These are phyloP conservation scores for Otocyon megalotis DNA, from an alignment of 2,113 vertebrate species.

Conservation along the genomic window DNA sequence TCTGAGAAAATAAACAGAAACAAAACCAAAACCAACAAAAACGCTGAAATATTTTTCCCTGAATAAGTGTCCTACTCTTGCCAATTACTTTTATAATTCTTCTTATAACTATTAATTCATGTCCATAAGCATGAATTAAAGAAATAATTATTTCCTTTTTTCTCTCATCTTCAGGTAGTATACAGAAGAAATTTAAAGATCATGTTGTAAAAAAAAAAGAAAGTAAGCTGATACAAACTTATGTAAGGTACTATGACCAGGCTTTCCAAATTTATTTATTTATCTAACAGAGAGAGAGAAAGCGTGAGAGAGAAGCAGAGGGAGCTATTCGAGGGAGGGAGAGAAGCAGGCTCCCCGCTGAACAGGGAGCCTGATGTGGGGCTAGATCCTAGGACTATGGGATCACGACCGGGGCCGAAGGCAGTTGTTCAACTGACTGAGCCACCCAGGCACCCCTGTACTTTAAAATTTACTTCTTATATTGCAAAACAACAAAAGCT, in stretches of 20 bases:
- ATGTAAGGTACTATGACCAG: background rate
- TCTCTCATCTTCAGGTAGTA: background rate
- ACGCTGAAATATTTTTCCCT: background rate
- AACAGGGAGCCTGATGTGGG: too few relatives aligned
- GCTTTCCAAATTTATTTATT: conserved; percentile 56
- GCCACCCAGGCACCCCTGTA: background rate
- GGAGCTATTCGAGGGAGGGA: too few relatives aligned
- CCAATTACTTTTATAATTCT: background rate
- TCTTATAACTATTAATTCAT: background rate
- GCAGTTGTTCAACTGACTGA: too few relatives aligned
- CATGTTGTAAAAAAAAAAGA: conserved; percentile 21
- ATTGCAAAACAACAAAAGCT: background rate
- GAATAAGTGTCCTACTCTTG: background rate
- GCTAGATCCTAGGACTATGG: too few relatives aligned
- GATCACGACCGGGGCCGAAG: too few relatives aligned
- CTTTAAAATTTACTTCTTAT: conserved; percentile 28
- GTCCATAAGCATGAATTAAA: conserved; percentile 1
- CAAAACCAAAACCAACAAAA: conserved; percentile 11
- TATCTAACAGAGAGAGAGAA: background rate
- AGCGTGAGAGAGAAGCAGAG: too few relatives aligned
- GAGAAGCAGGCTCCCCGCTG: too few relatives aligned
- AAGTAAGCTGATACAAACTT: background rate
- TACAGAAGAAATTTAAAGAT: conserved; percentile 21
- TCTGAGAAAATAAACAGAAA: conserved; percentile 41
- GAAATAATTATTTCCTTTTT: conserved; percentile 23